Evolutionary conservation across 2,888 invertebrate species (phyloP).

Genomic region (Drosophila cognata): DNA sequence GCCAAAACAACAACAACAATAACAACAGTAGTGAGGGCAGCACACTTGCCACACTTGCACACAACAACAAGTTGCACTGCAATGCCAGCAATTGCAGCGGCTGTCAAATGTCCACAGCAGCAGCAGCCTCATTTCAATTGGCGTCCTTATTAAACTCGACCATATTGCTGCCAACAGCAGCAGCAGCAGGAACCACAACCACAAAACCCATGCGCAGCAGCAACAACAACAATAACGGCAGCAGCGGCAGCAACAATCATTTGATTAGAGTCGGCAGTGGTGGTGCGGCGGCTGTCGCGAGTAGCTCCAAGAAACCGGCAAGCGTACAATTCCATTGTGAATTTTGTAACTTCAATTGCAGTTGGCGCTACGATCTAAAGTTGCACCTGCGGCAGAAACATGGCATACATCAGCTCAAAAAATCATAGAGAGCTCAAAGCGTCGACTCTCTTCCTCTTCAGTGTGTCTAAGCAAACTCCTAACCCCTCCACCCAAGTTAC

Average conservation of each 20-base stretch:
- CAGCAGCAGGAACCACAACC: conserved; percentile 40
- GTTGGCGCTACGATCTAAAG: conserved; percentile 85
- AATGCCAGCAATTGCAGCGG: conserved; percentile 75
- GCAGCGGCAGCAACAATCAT: conserved; percentile 26
- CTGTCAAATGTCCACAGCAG: conserved; percentile 82
- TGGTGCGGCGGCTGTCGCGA: conserved; percentile 1
- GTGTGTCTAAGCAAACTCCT: background rate
- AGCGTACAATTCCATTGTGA: conserved; percentile 83
- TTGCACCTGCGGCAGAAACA: conserved; percentile 85
- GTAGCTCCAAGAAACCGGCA: conserved; percentile 68
- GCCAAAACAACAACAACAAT: conserved; percentile 51
- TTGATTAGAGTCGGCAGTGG: conserved; percentile 16
- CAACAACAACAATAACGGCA: conserved; percentile 26
- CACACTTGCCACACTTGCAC: conserved; percentile 20
- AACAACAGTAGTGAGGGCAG: conserved; percentile 5
- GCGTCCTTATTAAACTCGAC: conserved; percentile 82
- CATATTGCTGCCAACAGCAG: conserved; percentile 76
- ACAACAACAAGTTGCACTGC: conserved; percentile 50
- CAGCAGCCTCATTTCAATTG: conserved; percentile 83
- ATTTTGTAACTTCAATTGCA: conserved; percentile 84
- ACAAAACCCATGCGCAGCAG: conserved; percentile 26
- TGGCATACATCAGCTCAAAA: conserved; percentile 85
- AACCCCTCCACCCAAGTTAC: background rate
- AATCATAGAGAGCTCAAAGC: conserved; percentile 71
- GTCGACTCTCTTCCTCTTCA: conserved; percentile 3